These are phyloP conservation scores for Balaenoptera acutorostrata DNA, from an alignment of 2,113 vertebrate genomes.

Conservation along the genomic window DNA sequence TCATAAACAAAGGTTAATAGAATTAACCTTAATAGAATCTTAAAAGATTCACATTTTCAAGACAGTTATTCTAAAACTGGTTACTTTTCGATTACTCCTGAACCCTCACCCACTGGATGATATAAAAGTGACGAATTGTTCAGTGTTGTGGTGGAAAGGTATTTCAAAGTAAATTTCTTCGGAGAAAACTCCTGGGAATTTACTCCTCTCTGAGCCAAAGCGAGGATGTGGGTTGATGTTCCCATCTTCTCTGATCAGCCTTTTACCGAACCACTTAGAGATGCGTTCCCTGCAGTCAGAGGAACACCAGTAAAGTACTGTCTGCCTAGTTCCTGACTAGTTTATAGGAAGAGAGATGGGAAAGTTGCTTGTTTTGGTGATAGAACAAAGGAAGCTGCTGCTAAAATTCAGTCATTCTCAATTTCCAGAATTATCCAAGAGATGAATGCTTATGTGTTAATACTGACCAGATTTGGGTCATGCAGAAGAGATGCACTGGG, in stretches of 20 bases:
- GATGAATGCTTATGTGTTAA: background rate
- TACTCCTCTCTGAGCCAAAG: background rate
- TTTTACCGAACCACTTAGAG: background rate
- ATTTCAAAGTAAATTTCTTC: background rate
- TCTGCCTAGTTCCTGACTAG: background rate
- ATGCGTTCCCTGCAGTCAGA: background rate
- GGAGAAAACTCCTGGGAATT: background rate
- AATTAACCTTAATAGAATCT: too few relatives aligned
- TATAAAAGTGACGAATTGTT: background rate
- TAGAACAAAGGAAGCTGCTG: background rate
- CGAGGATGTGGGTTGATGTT: background rate
- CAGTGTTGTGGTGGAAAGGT: background rate
- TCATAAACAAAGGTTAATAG: background rate
- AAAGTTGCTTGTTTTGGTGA: background rate
- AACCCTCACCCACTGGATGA: background rate
- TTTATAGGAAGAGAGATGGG: background rate
- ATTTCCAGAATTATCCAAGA: background rate
- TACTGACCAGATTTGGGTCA: background rate
- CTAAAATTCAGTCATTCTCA: background rate
- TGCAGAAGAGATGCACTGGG: background rate
- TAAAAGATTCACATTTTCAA: background rate
- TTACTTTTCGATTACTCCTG: background rate
- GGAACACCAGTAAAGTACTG: background rate
- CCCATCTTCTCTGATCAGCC: background rate
- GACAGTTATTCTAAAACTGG: background rate